These are phyloP conservation scores for Aphaenogaster ashmeadi DNA, from an alignment of 1,140 invertebrate species.

Conservation along the genomic window DNA sequence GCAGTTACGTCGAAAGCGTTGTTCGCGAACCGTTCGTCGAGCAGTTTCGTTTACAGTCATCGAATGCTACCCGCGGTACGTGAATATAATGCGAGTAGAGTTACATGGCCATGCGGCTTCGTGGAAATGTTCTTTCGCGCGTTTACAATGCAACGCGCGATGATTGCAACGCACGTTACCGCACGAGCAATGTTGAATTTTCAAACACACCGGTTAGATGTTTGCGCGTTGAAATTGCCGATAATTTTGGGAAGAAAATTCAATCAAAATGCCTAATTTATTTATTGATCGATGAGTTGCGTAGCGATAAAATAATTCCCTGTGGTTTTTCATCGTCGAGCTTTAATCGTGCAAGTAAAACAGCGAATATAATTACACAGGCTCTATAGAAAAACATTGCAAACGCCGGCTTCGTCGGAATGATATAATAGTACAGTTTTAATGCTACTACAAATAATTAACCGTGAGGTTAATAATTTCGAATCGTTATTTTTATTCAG, in stretches of 20 bases:
- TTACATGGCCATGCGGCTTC: conserved; percentile 72
- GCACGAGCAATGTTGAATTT: conserved; percentile 54
- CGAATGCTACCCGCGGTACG: conserved; percentile 53
- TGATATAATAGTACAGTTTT: not conserved
- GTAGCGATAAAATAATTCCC: not conserved
- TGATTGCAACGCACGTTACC: conserved; percentile 63
- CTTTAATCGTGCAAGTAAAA: conserved; percentile 41
- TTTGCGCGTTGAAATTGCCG: conserved; percentile 35
- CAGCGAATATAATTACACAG: not conserved
- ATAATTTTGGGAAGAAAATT: conserved; percentile 52
- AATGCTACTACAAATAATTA: conserved; percentile 30
- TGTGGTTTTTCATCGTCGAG: not conserved
- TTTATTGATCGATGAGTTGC: conserved; percentile 8
- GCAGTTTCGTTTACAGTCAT: conserved; percentile 72
- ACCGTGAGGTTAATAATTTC: not conserved
- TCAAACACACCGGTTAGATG: conserved; percentile 35
- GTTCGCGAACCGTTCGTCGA: conserved; percentile 62
- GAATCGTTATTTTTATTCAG: not conserved
- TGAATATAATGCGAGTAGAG: conserved; percentile 73
- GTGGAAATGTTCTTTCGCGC: conserved; percentile 53
- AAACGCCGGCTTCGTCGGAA: not conserved
- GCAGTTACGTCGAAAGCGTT: conserved; percentile 65
- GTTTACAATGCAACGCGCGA: conserved; percentile 63
- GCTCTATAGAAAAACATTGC: not conserved
- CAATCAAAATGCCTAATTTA: conserved; percentile 58